phyloP scores from a whole-genome alignment of 1,140 invertebrate species.

The Elysia chlorotica region DNA sequence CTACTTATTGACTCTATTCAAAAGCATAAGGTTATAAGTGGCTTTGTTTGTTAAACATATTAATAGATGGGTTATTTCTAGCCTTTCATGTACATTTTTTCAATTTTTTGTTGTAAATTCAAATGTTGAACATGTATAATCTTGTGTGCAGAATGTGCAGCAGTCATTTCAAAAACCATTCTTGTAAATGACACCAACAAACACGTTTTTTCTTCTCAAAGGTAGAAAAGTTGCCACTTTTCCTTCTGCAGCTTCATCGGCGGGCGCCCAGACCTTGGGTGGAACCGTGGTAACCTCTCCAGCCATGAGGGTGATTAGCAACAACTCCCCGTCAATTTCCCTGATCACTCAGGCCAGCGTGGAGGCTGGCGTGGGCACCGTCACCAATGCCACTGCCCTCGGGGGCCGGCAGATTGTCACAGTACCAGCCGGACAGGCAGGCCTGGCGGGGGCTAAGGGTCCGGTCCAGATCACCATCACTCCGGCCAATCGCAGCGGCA shows the following conservation, averaged over 20 bases:
- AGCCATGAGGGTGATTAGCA: slow-evolving; percentile 23
- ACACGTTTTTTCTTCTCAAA: neutral
- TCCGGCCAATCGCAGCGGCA: slow-evolving; percentile 28
- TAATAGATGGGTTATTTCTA: too few relatives aligned
- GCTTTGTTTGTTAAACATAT: too few relatives aligned
- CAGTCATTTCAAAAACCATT: too few relatives aligned
- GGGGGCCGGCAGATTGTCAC: slow-evolving; percentile 36
- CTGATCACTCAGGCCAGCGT: slow-evolving; percentile 47
- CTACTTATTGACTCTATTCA: too few relatives aligned
- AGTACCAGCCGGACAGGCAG: slow-evolving; percentile 24
- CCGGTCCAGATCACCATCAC: slow-evolving; percentile 50
- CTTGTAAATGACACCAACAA: too few relatives aligned
- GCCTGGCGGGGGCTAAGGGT: slow-evolving; percentile 25
- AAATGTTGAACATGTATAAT: too few relatives aligned
- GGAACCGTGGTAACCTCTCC: slow-evolving; percentile 17
- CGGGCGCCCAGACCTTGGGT: slow-evolving; percentile 16
- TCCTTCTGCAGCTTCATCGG: slow-evolving; percentile 1
- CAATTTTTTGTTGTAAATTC: too few relatives aligned
- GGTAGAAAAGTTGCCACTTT: neutral
- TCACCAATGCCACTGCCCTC: slow-evolving; percentile 33
- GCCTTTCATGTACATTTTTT: too few relatives aligned
- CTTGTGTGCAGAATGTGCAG: too few relatives aligned
- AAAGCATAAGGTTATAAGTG: too few relatives aligned
- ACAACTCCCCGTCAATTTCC: slow-evolving; percentile 45
- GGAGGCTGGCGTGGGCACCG: slow-evolving; percentile 37